Evolutionary conservation across 1,140 invertebrate genomes (phyloP), one percentile per base, ranked within the genome.

Genomic region (Rhagoletis zephyria): DNA sequence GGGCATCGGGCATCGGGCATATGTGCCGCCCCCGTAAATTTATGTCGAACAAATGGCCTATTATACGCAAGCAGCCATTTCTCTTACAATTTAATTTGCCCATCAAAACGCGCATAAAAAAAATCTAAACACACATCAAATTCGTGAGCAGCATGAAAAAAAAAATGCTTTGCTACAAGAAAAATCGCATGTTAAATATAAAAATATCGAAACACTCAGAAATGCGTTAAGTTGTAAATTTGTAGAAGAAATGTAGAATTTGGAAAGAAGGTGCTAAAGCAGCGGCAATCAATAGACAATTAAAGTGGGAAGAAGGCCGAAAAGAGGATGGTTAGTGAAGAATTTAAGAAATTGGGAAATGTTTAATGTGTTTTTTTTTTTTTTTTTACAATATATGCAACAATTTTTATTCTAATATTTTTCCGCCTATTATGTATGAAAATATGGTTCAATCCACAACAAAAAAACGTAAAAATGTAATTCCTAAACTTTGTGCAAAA

Each of bases 41-140:
- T 87, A 87, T 87, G 86, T 67, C 45, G 60, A 67, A 87, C 86
- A 67, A 87, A 87, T 87, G 86, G 86, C 86, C 86, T 12, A 87
- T 67, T 87, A 51, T 67, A 30, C 61, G 30, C 45, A 48, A 19
- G 19, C 14, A 59, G 63, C 64, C 86, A 67, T 87, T 87, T 87
- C 45, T 87, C 61, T 65, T 51, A 64, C 42, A 87, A 87, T 67
- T 87, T 87, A 87, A 87, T 87, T 87, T 67, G 63, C 63, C 16
- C 19, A 86, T 86, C 61, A 64, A 86, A 86, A 86, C 61, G 51
- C 51, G 3, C 85, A 51, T 87, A 42, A 87, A 77, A 87, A 77
- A 87, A 87, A 87, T 87, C 61, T 45, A 64, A 86, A 86, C 85
- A 86, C 59, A 85, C 30, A 63, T 61, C 19, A 85, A 87, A 87